phyloP scores from a whole-genome alignment of 2,797 vertebrate species.

The Fratercula arctica region DNA sequence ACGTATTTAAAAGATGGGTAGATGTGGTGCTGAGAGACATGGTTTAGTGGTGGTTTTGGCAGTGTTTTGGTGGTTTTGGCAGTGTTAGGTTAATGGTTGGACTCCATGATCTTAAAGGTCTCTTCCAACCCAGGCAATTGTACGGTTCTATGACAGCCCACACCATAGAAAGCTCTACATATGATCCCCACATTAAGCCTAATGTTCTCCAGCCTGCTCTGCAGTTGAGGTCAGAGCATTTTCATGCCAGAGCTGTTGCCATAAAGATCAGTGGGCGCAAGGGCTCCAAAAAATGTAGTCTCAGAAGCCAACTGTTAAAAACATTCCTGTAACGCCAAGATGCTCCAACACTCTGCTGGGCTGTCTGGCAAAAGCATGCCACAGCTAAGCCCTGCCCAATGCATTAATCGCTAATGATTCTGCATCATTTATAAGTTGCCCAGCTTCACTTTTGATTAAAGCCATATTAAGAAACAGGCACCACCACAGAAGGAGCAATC shows the following conservation, averaged over 20 bases:
- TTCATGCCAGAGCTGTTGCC: background rate
- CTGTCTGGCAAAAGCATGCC: background rate
- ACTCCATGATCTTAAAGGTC: background rate
- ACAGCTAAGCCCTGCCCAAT: background rate
- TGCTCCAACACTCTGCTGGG: background rate
- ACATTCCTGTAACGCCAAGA: background rate
- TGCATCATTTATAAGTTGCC: background rate
- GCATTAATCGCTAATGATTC: background rate
- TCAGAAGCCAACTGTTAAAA: background rate
- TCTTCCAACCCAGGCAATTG: background rate
- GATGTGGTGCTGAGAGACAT: background rate
- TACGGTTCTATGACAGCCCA: background rate
- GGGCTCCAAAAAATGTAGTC: background rate
- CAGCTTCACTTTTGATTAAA: constrained; percentile 22
- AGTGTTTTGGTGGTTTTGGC: background rate
- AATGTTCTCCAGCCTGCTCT: background rate
- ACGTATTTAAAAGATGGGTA: background rate
- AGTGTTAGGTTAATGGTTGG: background rate
- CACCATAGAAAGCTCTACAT: background rate
- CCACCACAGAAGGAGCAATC: background rate
- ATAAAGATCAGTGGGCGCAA: background rate
- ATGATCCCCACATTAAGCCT: background rate
- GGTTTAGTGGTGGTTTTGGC: background rate
- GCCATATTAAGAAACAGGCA: background rate
- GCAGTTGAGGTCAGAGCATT: background rate